Percentiles rank a stretch among this genome's conserved stretches.
These are phyloP conservation scores for Trinorchestia longiramus DNA, from an alignment of 1,140 invertebrate genomes.

Conservation along the genomic window DNA sequence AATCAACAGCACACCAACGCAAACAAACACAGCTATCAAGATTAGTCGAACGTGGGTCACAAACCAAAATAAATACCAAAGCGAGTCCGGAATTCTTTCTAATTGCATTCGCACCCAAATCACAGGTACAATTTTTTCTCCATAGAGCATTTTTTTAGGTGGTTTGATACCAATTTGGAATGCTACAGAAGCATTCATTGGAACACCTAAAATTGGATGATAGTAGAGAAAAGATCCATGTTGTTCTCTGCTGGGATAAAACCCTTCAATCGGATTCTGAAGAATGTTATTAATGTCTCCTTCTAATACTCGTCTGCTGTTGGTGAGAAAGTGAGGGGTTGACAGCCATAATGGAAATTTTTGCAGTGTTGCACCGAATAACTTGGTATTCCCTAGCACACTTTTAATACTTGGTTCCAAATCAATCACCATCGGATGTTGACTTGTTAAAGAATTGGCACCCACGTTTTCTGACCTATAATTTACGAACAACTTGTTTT, in stretches of 20 bases:
- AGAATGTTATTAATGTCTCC: neutral
- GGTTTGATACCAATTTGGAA: slow-evolving; percentile 64
- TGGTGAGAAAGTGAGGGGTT: slow-evolving; percentile 63
- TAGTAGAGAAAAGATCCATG: slow-evolving; percentile 66
- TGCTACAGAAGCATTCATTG: slow-evolving; percentile 65
- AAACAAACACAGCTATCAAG: slow-evolving; percentile 59
- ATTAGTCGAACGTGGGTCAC: slow-evolving; percentile 60
- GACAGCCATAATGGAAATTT: slow-evolving; percentile 65
- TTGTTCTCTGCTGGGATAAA: slow-evolving; percentile 58
- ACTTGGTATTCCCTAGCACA: slow-evolving; percentile 53
- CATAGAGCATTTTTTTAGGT: slow-evolving; percentile 62
- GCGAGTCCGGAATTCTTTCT: slow-evolving; percentile 59
- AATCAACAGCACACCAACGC: slow-evolving; percentile 54
- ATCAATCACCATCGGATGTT: slow-evolving; percentile 61
- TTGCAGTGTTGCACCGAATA: slow-evolving; percentile 58
- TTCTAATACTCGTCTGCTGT: neutral
- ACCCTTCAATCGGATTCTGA: slow-evolving; percentile 59
- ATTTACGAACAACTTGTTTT: slow-evolving; percentile 54
- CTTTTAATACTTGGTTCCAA: slow-evolving; percentile 58
- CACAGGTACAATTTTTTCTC: slow-evolving; percentile 63
- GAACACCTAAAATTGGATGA: slow-evolving; percentile 65
- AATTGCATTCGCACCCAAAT: slow-evolving; percentile 64
- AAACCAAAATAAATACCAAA: slow-evolving; percentile 65
- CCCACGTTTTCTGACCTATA: slow-evolving; percentile 59
- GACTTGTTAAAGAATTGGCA: slow-evolving; percentile 57